Percentiles rank a stretch among this genome's conserved stretches.
These are phyloP conservation scores for Muscidifurax raptorellus DNA, from an alignment of 1,140 invertebrate genomes.

Conservation along the genomic window DNA sequence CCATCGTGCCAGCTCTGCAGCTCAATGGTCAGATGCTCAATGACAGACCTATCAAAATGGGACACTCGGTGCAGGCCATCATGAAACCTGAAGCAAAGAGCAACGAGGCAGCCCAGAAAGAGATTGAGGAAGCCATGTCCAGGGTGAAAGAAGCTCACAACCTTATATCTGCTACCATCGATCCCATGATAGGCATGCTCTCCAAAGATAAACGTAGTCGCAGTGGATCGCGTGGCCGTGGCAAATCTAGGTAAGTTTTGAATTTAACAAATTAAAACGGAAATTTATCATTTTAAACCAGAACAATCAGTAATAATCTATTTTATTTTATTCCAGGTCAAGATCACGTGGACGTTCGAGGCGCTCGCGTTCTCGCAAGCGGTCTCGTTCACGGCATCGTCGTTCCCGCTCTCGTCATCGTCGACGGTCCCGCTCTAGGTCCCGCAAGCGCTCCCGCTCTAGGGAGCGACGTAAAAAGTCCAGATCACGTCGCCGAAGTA, in stretches of 20 bases:
- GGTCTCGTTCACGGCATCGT: constrained; percentile 79
- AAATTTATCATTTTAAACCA: background rate
- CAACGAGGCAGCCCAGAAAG: constrained; percentile 94
- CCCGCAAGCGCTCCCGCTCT: constrained; percentile 74
- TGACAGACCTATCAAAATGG: constrained; percentile 79
- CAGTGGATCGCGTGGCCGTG: constrained; percentile 76
- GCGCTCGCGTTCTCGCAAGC: constrained; percentile 75
- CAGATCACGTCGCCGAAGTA: constrained; percentile 70
- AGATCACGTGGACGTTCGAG: constrained; percentile 77
- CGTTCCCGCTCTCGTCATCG: constrained; percentile 73
- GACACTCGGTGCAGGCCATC: constrained; percentile 93
- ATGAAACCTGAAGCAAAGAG: constrained; percentile 95
- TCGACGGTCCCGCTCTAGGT: constrained; percentile 72
- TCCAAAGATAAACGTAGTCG: constrained; percentile 88
- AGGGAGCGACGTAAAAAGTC: constrained; percentile 73
- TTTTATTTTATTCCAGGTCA: constrained; percentile 73
- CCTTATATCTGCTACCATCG: constrained; percentile 93
- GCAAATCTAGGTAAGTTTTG: constrained; percentile 78
- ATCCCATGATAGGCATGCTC: constrained; percentile 90
- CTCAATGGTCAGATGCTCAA: constrained; percentile 82
- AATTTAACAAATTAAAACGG: background rate
- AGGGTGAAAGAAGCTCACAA: constrained; percentile 96
- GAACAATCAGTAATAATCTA: background rate
- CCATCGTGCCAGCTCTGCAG: constrained; percentile 91
- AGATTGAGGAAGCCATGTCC: constrained; percentile 98